Evolutionary conservation across 2,797 vertebrate genomes (phyloP).

Genomic region (Arrhamphus sclerolepis): DNA sequence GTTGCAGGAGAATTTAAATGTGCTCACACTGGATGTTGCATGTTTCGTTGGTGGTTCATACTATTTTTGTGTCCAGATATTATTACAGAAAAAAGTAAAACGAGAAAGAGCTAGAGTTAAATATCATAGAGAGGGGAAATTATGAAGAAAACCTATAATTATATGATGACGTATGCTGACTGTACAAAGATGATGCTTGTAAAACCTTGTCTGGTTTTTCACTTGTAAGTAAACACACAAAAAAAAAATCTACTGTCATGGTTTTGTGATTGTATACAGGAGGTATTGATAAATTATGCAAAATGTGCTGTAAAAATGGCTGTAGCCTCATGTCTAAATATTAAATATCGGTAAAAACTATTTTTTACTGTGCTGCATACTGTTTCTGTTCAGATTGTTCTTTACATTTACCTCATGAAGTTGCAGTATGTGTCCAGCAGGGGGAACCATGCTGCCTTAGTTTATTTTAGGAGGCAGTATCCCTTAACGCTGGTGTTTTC

Average conservation of each 20-base stretch:
- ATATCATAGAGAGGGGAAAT: slow-evolving; percentile 39
- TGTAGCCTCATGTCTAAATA: slow-evolving; percentile 92
- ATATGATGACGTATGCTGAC: slow-evolving; percentile 83
- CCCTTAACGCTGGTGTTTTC: slow-evolving; percentile 17
- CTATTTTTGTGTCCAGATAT: slow-evolving; percentile 87
- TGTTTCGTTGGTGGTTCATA: slow-evolving; percentile 92
- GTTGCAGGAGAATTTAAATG: slow-evolving; percentile 88
- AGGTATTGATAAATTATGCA: slow-evolving; percentile 97
- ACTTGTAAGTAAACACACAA: slow-evolving; percentile 89
- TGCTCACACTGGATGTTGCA: slow-evolving; percentile 97
- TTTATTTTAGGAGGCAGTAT: neutral
- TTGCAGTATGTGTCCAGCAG: slow-evolving; percentile 41
- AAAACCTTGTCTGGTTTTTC: slow-evolving; percentile 93
- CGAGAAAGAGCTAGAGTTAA: slow-evolving; percentile 65
- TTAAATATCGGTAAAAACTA: slow-evolving; percentile 94
- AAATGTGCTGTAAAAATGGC: slow-evolving; percentile 97
- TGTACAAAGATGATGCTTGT: slow-evolving; percentile 95
- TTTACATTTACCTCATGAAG: neutral
- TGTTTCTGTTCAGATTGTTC: neutral
- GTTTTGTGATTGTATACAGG: slow-evolving; percentile 98
- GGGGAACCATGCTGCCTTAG: slow-evolving; percentile 17
- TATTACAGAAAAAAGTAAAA: slow-evolving; percentile 72
- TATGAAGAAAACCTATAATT: slow-evolving; percentile 75
- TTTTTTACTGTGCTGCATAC: slow-evolving; percentile 15
- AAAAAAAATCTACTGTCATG: slow-evolving; percentile 84